Percentiles rank a stretch among this genome's conserved stretches.
Evolutionary conservation across 1,140 invertebrate species (phyloP).

Genomic region (Melipona quadrifasciata): DNA sequence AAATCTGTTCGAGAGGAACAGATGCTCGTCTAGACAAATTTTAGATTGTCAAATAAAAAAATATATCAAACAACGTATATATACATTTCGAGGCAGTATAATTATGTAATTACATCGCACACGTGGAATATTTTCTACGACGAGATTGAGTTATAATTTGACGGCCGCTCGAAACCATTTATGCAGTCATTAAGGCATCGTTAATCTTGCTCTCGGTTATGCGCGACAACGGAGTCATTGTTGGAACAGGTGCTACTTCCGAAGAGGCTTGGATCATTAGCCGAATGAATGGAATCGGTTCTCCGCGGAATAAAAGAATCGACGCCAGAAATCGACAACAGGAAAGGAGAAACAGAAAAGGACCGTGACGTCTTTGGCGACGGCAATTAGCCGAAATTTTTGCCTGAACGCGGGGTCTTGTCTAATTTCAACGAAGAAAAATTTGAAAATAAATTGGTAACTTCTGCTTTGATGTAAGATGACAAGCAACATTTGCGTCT

Average conservation of each 20-base stretch:
- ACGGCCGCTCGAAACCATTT: conserved; percentile 65
- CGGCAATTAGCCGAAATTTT: not conserved
- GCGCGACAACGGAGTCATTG: conserved; percentile 62
- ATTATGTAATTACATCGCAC: conserved; percentile 41
- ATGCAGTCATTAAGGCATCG: conserved; percentile 78
- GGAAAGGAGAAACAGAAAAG: not conserved
- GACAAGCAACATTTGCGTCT: not conserved
- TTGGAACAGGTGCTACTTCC: conserved; percentile 58
- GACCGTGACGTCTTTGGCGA: not conserved
- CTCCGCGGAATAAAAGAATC: conserved; percentile 34
- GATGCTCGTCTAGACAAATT: too few species aligned
- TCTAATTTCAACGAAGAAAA: not conserved
- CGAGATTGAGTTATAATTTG: conserved; percentile 72
- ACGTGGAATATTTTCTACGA: conserved; percentile 49
- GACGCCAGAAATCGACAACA: not conserved
- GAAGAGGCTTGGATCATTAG: conserved; percentile 39
- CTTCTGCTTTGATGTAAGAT: not conserved
- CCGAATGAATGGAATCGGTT: conserved; percentile 33
- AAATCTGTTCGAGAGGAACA: not conserved
- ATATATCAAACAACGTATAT: not conserved
- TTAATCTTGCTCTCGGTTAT: conserved; percentile 73
- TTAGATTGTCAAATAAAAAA: not conserved
- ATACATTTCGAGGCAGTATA: not conserved
- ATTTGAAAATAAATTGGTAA: not conserved
- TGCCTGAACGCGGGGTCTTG: not conserved